Conservation (phyloP, 2,113 vertebrate genomes). For the Megaleporinus macrocephalus region DNA sequence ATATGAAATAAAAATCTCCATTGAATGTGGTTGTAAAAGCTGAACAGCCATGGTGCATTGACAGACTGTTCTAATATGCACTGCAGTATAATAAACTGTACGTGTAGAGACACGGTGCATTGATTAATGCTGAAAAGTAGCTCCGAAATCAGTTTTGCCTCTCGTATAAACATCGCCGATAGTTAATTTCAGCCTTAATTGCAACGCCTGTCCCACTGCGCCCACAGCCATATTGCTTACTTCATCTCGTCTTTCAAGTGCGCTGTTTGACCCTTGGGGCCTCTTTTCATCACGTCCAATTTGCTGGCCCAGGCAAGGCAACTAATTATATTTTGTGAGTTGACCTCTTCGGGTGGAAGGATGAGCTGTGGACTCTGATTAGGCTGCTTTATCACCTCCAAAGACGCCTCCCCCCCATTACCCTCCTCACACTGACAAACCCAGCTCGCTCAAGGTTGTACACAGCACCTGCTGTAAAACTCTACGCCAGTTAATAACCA, state of each 20-base stretch:
- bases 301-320: slow-evolving; percentile 67
- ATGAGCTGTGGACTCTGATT: slow-evolving; percentile 73
- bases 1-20: no score
- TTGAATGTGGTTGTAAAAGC: no score
- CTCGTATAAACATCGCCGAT: slow-evolving; percentile 57
- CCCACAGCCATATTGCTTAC: slow-evolving; percentile 67
- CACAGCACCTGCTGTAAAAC: slow-evolving; percentile 65
- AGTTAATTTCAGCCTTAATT: slow-evolving; percentile 71
- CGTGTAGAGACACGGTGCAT: neutral
- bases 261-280: slow-evolving; percentile 68
- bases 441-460: slow-evolving; percentile 68
- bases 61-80: neutral
- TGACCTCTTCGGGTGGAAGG: slow-evolving; percentile 70
- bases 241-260: slow-evolving; percentile 67
- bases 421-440: slow-evolving; percentile 73
- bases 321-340: slow-evolving; percentile 77
- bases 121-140: slow-evolving; percentile 15
- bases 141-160: slow-evolving; percentile 21
- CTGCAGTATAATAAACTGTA: neutral
- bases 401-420: slow-evolving; percentile 66
- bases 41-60: neutral
- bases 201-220: slow-evolving; percentile 57
- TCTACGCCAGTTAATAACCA: slow-evolving; percentile 47
- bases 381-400: slow-evolving; percentile 74
- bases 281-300: slow-evolving; percentile 73